Base-by-base conservation (phyloP, 2,113 vertebrate genomes). In the Scopus umbretta region DNA sequence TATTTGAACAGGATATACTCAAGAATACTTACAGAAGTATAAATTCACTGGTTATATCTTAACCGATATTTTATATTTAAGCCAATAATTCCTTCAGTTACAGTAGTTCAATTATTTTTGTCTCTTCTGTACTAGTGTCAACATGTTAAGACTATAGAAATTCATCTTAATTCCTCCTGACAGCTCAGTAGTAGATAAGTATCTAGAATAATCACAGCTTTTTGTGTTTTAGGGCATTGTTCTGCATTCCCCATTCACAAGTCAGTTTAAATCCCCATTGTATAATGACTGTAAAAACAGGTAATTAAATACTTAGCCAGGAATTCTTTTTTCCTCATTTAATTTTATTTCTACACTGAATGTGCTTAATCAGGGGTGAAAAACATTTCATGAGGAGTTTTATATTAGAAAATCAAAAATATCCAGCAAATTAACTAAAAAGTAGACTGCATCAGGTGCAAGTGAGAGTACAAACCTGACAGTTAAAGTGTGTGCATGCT, bases 341-440 rank as follows among this genome's bases (percentile, higher is more conserved):
- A 13, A 70, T 96, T 94, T 95, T 93, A 70, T 93, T 88, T 90
- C 78, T 71, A 7, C 42, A 67, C 4, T 82, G 50, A 90, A 86
- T 74, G 38, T 86, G 71, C 6, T 90, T 92, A 93, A 96, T 93
- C 88, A 95, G 80, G 90, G 42, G 20, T 88, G 61, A 83, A 94
- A 93, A 91, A 18, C 43, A 86, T 94, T 88, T 86, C 7, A 49
- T 62, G 13, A 66, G 66, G 40, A 80, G 22, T 55, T 93, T 94
- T 80, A 23, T 80, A 59, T 87, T 30, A 53, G 30, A 82, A 90
- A 76, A 89, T 68, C 3, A 74, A 92, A 94, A 90, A 81, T 62
- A 94, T 36, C 26, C 40, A 73, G 34, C 14, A 88, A 85, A 65
- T 87, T 80, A 87, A 62, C 47, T 79, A 65, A n/a, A 63, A 91